Evolutionary conservation across 2,888 invertebrate species (phyloP), one percentile per base, ranked within the genome.

Genomic region (Saturnia japonica): DNA sequence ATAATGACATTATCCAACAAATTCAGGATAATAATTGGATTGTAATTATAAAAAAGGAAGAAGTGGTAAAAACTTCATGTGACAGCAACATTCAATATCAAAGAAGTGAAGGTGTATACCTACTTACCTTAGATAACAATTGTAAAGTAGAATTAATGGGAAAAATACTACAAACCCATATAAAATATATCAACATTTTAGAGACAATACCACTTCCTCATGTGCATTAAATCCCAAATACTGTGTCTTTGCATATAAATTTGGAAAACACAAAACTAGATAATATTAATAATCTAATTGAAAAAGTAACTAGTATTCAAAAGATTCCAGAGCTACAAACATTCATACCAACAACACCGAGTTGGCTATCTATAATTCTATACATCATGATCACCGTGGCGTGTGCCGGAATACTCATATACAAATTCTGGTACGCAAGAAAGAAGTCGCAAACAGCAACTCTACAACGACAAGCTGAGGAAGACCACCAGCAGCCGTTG

Each of bases 201-300:
- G 64, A 64, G 40, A 64, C 40, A 1, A 64, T 64, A n/a, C 64
- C 64, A 40, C 40, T 64, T 9, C 64, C 40, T n/a, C 64, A n/a
- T 40, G 34, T n/a, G 1, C 40, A 64, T n/a, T n/a, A 64, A 40
- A 64, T n/a, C 9, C 19, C 19, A 40, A 64, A 40, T 7, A 0
- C 40, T 19, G 14, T 25, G 14, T 40, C 64, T n/a, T n/a, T 64
- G 9, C 28, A 28, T 4, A 28, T 62, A 34, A 62, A 62, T 34
- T 62, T 62, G 34, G 34, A 34, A 62, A 25, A 64, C 8, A n/a
- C 9, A 64, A 64, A 64, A 19, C n/a, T 64, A n/a, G 64, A 64
- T 40, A 40, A 64, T 19, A n/a, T 64, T 8, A 64, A 64, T n/a
- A 40, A 64, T 7, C 4, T 60, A 25, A 28, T 28, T 12, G 57